Evolutionary conservation across 2,113 vertebrate species (phyloP).

Genomic region (Jacana jacana): DNA sequence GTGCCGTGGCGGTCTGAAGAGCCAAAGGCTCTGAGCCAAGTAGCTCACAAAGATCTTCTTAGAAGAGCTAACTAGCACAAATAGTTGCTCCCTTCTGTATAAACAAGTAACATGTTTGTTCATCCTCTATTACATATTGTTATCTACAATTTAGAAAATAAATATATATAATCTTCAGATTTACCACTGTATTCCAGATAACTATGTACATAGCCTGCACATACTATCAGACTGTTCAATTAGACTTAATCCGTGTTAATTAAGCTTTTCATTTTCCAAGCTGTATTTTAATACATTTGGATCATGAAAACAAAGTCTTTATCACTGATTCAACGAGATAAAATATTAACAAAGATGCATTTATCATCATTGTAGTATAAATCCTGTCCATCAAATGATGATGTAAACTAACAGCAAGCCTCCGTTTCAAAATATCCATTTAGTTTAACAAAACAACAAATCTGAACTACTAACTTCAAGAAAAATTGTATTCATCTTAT

Average conservation of each 20-base stretch:
- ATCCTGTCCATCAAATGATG: not conserved
- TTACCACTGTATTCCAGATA: conserved; percentile 9
- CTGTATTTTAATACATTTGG: conserved; percentile 37
- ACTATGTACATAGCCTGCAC: not conserved
- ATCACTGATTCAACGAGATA: conserved; percentile 20
- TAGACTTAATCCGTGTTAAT: conserved; percentile 62
- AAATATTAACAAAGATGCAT: conserved; percentile 19
- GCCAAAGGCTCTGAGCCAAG: not conserved
- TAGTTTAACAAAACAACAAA: not conserved
- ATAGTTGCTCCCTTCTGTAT: not conserved
- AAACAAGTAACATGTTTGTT: not conserved
- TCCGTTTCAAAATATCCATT: not conserved
- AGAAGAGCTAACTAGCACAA: not conserved
- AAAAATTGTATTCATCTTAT: not conserved
- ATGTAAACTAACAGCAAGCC: conserved; percentile 14
- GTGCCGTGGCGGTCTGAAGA: not conserved
- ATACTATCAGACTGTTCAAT: conserved; percentile 4
- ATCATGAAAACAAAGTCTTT: conserved; percentile 47
- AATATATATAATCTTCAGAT: not conserved
- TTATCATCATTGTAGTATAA: not conserved
- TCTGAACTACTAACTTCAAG: not conserved
- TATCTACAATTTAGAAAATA: conserved; percentile 7
- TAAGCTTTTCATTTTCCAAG: conserved; percentile 51
- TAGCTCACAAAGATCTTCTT: not conserved
- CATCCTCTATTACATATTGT: not conserved